Conservation (phyloP, 2,888 invertebrate genomes). For the Stenotaenia linearis region DNA sequence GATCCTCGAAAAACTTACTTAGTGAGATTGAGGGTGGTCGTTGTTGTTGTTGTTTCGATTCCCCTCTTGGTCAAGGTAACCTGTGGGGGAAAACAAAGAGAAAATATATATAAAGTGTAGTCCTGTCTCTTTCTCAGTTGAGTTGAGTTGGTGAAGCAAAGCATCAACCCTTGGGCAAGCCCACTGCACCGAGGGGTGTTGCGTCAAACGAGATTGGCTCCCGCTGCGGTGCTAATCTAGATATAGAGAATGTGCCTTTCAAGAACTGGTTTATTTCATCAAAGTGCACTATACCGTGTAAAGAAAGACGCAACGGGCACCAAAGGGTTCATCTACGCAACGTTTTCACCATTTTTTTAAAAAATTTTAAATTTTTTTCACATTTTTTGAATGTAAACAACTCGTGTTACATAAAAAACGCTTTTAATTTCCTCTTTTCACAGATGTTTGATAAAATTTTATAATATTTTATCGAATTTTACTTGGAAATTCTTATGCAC, state of each 20-base stretch:
- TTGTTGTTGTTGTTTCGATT: background rate
- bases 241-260: background rate
- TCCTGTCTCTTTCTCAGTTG: background rate
- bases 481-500: too few species aligned
- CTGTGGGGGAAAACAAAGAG: background rate
- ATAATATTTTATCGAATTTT: too few species aligned
- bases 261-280: slow-evolving; percentile 17
- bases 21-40: background rate
- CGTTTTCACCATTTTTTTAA: background rate
- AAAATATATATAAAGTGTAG: background rate
- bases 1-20: slow-evolving; percentile 2
- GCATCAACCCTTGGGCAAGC: background rate
- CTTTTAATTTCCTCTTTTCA: too few species aligned
- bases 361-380: too few species aligned
- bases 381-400: too few species aligned
- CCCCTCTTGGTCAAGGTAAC: slow-evolving; percentile 5
- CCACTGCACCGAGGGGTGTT: background rate
- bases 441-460: too few species aligned
- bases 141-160: background rate
- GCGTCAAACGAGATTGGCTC: slow-evolving; percentile 5
- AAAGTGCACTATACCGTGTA: background rate
- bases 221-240: background rate
- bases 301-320: background rate
- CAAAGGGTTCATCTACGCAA: background rate
- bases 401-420: background rate